Evolutionary conservation across 2,797 vertebrate species (phyloP).

Genomic region (Cyprinella venusta): DNA sequence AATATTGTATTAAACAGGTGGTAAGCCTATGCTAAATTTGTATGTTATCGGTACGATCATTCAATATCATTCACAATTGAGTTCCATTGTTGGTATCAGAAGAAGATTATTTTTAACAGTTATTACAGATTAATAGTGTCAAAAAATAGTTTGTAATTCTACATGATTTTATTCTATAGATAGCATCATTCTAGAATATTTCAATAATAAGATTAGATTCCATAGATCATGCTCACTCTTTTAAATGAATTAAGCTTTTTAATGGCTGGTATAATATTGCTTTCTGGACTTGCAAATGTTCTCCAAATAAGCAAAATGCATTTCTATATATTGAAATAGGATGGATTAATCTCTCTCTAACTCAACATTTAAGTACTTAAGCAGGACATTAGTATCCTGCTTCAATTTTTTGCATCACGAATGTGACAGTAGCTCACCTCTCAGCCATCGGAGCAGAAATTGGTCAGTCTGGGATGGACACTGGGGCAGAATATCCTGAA

Average conservation of each 20-base stretch:
- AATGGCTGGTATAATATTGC: neutral
- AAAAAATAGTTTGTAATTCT: neutral
- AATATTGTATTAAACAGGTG: neutral
- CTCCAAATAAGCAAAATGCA: neutral
- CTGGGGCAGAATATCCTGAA: conserved; percentile 85
- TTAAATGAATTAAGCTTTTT: neutral
- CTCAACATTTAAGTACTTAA: neutral
- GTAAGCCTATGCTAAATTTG: neutral
- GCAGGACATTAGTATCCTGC: neutral
- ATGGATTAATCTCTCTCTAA: neutral
- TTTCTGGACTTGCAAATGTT: neutral
- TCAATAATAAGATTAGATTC: neutral
- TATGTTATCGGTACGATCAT: neutral
- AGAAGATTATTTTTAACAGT: neutral
- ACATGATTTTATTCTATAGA: neutral
- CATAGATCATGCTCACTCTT: neutral
- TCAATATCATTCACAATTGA: neutral
- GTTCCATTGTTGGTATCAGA: neutral
- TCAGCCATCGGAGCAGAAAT: conserved; percentile 93
- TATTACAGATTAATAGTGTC: neutral
- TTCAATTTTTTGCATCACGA: neutral
- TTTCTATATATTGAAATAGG: neutral
- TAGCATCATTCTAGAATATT: neutral
- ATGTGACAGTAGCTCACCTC: conserved; percentile 77
- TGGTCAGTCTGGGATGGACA: conserved; percentile 88